phyloP scores from a whole-genome alignment of 2,888 invertebrate genomes.

The Atethmia centrago region DNA sequence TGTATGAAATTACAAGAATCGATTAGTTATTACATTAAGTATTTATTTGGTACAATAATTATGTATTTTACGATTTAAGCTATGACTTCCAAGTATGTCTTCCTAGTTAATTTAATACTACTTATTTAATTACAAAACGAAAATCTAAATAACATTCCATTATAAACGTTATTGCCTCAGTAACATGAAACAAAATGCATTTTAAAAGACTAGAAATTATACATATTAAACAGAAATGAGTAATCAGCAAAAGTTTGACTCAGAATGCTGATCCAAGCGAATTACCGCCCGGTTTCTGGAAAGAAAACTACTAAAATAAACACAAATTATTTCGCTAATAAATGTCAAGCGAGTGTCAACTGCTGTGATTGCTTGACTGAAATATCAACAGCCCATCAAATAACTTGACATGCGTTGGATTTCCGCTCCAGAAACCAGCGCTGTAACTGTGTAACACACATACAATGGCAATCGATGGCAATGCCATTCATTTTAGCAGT shows the following conservation, averaged over 20 bases:
- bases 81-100: slow-evolving; percentile 22
- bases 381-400: not conserved
- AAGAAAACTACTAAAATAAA: not conserved
- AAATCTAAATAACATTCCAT: slow-evolving; percentile 6
- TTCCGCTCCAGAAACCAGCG: not conserved
- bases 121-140: not conserved
- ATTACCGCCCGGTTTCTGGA: not conserved
- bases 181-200: not conserved
- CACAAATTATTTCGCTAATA: not conserved
- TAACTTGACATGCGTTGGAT: not conserved
- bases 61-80: not conserved
- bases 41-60: not conserved
- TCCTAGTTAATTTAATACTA: slow-evolving; percentile 19
- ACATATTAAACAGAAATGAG: not conserved
- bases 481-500: not conserved
- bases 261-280: not conserved
- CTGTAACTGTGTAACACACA: not conserved
- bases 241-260: not conserved
- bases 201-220: not conserved
- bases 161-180: not conserved
- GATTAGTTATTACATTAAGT: not conserved
- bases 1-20: not conserved
- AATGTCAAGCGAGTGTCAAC: not conserved
- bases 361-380: not conserved
- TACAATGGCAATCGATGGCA: not conserved